Conservation (phyloP, 2,888 invertebrate genomes). For the Dryadula phaetusa region DNA sequence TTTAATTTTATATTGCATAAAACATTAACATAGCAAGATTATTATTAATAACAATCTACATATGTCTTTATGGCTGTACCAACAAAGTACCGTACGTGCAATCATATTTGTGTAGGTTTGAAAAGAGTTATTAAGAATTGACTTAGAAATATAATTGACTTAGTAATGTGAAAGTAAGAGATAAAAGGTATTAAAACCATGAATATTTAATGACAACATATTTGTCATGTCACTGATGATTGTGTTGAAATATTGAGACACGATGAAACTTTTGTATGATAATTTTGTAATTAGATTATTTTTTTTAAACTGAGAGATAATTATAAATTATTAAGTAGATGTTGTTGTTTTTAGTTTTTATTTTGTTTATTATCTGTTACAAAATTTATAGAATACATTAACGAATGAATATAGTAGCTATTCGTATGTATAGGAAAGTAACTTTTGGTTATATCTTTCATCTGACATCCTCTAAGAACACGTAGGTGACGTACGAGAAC, state of each 20-base stretch:
- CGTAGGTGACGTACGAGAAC: constrained; percentile 25
- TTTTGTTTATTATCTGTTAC: no score
- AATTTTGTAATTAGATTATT: constrained; percentile 50
- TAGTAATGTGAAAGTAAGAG: background rate
- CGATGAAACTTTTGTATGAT: constrained; percentile 69
- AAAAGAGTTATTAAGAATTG: background rate
- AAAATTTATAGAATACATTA: no score
- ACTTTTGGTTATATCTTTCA: constrained; percentile 1
- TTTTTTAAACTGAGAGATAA: no score
- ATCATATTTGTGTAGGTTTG: no score
- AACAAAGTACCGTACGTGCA: no score
- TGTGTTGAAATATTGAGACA: constrained; percentile 49
- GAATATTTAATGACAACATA: constrained; percentile 63
- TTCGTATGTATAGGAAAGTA: background rate
- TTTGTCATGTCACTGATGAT: constrained; percentile 53
- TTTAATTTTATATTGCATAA: no score
- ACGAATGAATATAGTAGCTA: no score
- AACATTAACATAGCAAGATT: no score
- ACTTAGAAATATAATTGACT: background rate
- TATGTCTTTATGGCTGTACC: background rate
- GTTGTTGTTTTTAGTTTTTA: no score
- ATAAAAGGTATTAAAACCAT: constrained; percentile 36
- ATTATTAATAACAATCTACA: no score
- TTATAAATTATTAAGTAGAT: no score
- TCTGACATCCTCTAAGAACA: constrained; percentile 17